Percentiles rank a stretch among this genome's conserved stretches.
Conservation (phyloP, 2,888 invertebrate species). For the Salpingus planirostris region DNA sequence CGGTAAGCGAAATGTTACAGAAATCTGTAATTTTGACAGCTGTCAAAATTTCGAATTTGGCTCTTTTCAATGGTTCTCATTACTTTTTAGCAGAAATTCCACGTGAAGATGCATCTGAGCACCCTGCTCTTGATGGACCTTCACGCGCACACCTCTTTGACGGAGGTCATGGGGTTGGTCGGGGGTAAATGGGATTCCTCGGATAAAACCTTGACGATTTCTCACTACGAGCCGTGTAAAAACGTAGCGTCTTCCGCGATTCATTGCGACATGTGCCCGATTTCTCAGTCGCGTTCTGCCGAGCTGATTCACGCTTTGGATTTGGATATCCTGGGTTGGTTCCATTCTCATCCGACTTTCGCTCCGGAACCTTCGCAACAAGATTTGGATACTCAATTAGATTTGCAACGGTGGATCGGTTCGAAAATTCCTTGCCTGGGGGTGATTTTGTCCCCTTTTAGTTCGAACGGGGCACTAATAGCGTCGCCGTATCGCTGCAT, state of each 20-base stretch:
- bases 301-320: slow-evolving; percentile 43
- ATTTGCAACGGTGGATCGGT: slow-evolving; percentile 50
- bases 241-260: slow-evolving; percentile 55
- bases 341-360: slow-evolving; percentile 70
- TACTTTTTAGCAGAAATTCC: slow-evolving; percentile 50
- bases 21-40: too few species aligned
- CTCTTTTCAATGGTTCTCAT: slow-evolving; percentile 1
- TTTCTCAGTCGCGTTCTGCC: slow-evolving; percentile 55
- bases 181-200: slow-evolving; percentile 48
- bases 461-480: slow-evolving; percentile 43
- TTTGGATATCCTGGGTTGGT: slow-evolving; percentile 57
- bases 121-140: slow-evolving; percentile 58
- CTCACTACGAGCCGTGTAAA: slow-evolving; percentile 53
- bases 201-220: slow-evolving; percentile 39
- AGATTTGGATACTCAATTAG: slow-evolving; percentile 58
- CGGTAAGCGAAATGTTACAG: slow-evolving; percentile 48
- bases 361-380: slow-evolving; percentile 59
- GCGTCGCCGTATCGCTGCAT: slow-evolving; percentile 53
- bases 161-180: slow-evolving; percentile 67
- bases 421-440: slow-evolving; percentile 50
- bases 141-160: slow-evolving; percentile 60
- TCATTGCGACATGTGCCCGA: slow-evolving; percentile 73
- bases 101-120: slow-evolving; percentile 49
- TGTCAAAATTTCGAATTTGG: slow-evolving; percentile 4
- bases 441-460: slow-evolving; percentile 58